phyloP scores from a whole-genome alignment of 2,888 invertebrate genomes.

The Neoaliturus tenellus region DNA sequence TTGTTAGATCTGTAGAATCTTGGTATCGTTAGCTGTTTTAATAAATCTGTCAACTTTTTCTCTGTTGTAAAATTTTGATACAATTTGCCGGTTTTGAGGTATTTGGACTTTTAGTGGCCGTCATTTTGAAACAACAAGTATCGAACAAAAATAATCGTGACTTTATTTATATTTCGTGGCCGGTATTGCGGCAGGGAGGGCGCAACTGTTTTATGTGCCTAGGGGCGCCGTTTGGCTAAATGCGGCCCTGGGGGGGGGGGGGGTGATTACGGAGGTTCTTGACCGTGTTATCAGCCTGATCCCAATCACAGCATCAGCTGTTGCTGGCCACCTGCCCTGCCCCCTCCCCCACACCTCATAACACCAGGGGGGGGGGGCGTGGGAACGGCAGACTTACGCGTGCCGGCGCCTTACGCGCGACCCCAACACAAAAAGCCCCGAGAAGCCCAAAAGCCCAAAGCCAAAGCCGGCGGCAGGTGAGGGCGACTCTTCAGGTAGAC shows the following conservation, averaged over 20 bases:
- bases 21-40: no score
- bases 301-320: conserved; percentile 28
- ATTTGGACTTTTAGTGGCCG: no score
- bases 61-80: no score
- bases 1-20: no score
- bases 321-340: not conserved
- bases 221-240: no score
- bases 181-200: no score
- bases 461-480: conserved; percentile 18
- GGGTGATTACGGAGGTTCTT: conserved; percentile 6
- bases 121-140: no score
- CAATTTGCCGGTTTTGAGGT: no score
- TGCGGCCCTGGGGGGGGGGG: not conserved
- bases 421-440: not conserved
- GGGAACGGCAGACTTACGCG: conserved; percentile 25
- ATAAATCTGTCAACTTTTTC: no score
- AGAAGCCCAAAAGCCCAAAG: conserved; percentile 9
- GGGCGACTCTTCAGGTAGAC: not conserved
- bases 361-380: not conserved
- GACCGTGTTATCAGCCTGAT: conserved; percentile 33
- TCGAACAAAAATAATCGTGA: no score
- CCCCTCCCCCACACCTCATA: not conserved
- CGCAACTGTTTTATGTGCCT: no score
- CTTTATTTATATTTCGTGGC: no score
- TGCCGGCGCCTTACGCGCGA: conserved; percentile 16